Base-by-base conservation (phyloP, 2,113 vertebrate species). In the Rhinopomastus cyanomelas region DNA sequence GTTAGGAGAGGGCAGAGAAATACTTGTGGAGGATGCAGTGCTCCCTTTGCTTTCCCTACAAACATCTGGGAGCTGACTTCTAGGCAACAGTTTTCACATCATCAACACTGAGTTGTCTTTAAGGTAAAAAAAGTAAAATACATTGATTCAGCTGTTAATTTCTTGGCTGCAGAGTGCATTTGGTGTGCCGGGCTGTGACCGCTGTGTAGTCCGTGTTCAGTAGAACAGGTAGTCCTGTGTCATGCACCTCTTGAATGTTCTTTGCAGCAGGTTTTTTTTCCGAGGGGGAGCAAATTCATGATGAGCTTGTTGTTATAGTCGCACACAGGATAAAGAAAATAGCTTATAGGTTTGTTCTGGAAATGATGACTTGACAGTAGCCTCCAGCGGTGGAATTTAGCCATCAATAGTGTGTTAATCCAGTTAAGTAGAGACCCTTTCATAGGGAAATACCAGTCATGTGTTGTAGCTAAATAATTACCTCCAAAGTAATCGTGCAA, bases 341-440 rank as follows among this genome's bases (percentile, higher is more conserved):
- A 90, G 93, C 95, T 97, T 96, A 93, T 90, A 93, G 95, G 94
- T 95, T 95, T 96, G 88, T 97, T 98, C 96, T 97, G 93, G 96
- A 97, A 97, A 95, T 89, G 95, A 95, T 95, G 89, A 95, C 94
- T 88, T 96, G 94, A 93, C 95, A 96, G 89, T 95, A 87, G 93
- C 92, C 93, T 76, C 69, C 0, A 51, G 84, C 85, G 90, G 94
- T 90, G 84, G 93, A 93, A 93, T 95, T 90, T 62, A 95, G 96
- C 92, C 84, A 87, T 95, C 94, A 96, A 96, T 96, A 95, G 95
- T 71, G 94, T 90, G 96, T 90, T 94, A 96, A 95, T 96, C 88
- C 88, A 74, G 85, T 93, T 93, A 96, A 96, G 86, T 86, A 88
- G 85, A 85, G 55, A 94, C 80, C 85, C 83, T 92, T 91, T 89